Evolutionary conservation across 2,888 invertebrate genomes (phyloP).

Genomic region (Coelogynopora nodosa): DNA sequence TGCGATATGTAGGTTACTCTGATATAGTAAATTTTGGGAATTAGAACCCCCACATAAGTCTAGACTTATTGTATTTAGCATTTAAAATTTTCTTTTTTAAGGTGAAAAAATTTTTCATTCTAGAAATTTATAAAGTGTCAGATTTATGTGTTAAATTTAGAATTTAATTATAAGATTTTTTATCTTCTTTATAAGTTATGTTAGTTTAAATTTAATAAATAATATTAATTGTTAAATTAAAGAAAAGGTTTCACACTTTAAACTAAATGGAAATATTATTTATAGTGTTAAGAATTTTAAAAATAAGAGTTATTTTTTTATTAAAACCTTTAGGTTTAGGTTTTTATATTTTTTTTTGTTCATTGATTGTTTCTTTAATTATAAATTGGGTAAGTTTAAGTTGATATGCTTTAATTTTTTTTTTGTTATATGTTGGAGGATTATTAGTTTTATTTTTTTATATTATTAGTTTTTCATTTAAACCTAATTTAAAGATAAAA

Average conservation of each 20-base stretch:
- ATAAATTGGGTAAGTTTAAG: not conserved
- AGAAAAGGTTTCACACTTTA: not conserved
- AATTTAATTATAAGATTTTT: conserved; percentile 25
- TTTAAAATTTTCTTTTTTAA: too few relatives aligned
- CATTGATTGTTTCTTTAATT: conserved; percentile 13
- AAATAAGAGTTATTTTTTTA: conserved; percentile 10
- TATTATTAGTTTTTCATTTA: not conserved
- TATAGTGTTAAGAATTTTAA: conserved; percentile 8
- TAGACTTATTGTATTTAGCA: too few relatives aligned
- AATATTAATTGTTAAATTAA: conserved; percentile 19
- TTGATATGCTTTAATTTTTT: conserved; percentile 35
- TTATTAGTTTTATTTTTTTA: conserved; percentile 39
- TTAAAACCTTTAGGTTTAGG: conserved; percentile 31
- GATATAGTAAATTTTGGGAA: too few relatives aligned
- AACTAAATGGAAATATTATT: conserved; percentile 21
- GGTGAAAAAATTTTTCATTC: conserved; percentile 55
- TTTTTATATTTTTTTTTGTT: conserved; percentile 24
- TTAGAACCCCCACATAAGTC: too few relatives aligned
- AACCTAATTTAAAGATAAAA: conserved; percentile 29
- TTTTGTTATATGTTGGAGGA: conserved; percentile 33
- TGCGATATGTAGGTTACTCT: too few relatives aligned
- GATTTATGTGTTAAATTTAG: too few relatives aligned
- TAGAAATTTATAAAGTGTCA: too few relatives aligned
- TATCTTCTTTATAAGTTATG: not conserved
- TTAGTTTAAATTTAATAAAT: conserved; percentile 4